phyloP scores from a whole-genome alignment of 2,888 invertebrate genomes.

The Polydrusus tereticollis region DNA sequence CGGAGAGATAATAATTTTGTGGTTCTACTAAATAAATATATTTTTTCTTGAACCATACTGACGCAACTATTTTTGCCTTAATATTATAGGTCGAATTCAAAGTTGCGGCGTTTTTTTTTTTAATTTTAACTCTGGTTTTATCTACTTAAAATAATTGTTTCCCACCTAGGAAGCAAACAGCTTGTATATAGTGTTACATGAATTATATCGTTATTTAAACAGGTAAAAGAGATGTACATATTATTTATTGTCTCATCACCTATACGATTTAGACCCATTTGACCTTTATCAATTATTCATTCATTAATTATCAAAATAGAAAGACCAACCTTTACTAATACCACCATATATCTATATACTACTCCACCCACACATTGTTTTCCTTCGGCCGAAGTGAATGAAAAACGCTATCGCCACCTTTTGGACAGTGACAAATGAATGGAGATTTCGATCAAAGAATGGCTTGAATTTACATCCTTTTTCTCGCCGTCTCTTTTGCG shows the following conservation, averaged over 20 bases:
- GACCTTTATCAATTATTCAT: slow-evolving; percentile 15
- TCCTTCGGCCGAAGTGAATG: slow-evolving; percentile 32
- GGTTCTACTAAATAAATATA: not conserved
- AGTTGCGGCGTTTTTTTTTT: too few relatives aligned
- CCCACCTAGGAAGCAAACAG: too few relatives aligned
- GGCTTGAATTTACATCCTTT: slow-evolving; percentile 60
- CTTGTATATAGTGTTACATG: too few relatives aligned
- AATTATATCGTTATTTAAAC: too few relatives aligned
- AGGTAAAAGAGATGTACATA: too few relatives aligned
- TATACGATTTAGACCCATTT: slow-evolving; percentile 1
- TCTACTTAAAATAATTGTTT: too few relatives aligned
- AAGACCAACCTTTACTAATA: slow-evolving; percentile 18
- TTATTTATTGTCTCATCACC: not conserved
- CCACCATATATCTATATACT: slow-evolving; percentile 23
- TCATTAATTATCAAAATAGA: slow-evolving; percentile 25
- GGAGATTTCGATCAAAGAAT: slow-evolving; percentile 81
- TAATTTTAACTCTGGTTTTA: too few relatives aligned
- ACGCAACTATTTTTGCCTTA: too few relatives aligned
- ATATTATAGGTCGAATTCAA: too few relatives aligned
- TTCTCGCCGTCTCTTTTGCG: not conserved
- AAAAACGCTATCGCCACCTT: slow-evolving; percentile 67
- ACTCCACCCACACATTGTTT: slow-evolving; percentile 26
- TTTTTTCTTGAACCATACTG: not conserved
- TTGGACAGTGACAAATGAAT: slow-evolving; percentile 84
- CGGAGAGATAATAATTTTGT: not conserved